phyloP scores from a whole-genome alignment of 2,888 invertebrate genomes.

The Nysson spinosus region DNA sequence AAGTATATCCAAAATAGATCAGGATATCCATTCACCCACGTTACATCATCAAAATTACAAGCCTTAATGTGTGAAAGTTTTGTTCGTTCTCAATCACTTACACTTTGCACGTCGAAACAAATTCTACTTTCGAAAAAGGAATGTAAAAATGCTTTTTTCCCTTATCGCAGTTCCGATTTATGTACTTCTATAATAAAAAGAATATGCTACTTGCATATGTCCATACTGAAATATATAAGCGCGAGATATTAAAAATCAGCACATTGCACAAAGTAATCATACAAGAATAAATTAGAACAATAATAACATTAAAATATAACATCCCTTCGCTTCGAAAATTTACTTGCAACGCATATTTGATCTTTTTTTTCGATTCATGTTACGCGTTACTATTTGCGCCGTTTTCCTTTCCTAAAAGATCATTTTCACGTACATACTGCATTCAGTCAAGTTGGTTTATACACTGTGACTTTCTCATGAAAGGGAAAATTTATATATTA shows the following conservation, averaged over 20 bases:
- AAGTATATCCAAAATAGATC: constrained; percentile 8
- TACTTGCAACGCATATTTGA: too few relatives aligned
- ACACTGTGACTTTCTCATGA: too few relatives aligned
- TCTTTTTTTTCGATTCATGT: background rate
- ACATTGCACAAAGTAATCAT: too few relatives aligned
- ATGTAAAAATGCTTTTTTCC: constrained; percentile 50
- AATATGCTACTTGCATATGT: background rate
- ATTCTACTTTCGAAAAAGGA: constrained; percentile 42
- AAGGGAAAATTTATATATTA: background rate
- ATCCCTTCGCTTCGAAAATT: background rate
- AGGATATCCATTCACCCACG: constrained; percentile 6
- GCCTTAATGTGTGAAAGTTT: background rate
- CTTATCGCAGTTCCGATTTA: constrained; percentile 2
- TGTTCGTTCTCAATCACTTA: constrained; percentile 9
- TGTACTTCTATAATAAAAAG: background rate
- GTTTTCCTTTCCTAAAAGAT: too few relatives aligned
- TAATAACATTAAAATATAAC: background rate
- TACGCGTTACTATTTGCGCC: too few relatives aligned
- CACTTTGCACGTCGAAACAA: constrained; percentile 18
- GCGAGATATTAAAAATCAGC: background rate
- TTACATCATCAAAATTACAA: constrained; percentile 13
- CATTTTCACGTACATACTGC: too few relatives aligned
- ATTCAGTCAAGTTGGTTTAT: too few relatives aligned
- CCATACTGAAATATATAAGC: background rate
- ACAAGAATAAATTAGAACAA: background rate